These are phyloP conservation scores for Formica selysi DNA, from an alignment of 1,140 invertebrate genomes.

Conservation along the genomic window DNA sequence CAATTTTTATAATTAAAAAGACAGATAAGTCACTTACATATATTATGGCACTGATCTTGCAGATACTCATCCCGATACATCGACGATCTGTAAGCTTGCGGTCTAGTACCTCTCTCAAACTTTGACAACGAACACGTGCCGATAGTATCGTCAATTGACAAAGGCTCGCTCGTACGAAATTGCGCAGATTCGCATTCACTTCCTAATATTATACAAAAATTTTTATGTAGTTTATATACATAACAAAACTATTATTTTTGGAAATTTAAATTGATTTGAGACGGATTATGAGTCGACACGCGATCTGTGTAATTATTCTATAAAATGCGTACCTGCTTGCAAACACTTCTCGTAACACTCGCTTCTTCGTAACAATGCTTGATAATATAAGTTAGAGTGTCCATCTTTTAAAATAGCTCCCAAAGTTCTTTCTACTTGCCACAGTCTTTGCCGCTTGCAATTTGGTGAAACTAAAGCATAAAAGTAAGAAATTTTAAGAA, in stretches of 20 bases:
- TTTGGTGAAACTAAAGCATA: conserved; percentile 71
- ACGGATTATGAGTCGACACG: not conserved
- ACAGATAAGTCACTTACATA: conserved; percentile 77
- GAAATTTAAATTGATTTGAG: not conserved
- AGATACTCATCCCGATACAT: conserved; percentile 84
- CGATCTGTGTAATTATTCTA: not conserved
- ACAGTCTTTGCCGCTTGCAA: conserved; percentile 75
- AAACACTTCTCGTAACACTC: conserved; percentile 81
- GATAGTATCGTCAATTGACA: conserved; percentile 72
- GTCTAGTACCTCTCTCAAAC: conserved; percentile 78
- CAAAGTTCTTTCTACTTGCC: conserved; percentile 82
- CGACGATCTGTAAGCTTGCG: conserved; percentile 81
- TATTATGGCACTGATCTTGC: conserved; percentile 84
- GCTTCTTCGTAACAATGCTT: conserved; percentile 55
- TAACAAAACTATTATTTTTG: not conserved
- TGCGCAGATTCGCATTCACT: conserved; percentile 79
- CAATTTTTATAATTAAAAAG: not conserved
- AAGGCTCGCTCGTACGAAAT: conserved; percentile 78
- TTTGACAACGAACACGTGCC: conserved; percentile 79
- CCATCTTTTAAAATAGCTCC: conserved; percentile 79
- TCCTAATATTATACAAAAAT: conserved; percentile 61
- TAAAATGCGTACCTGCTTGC: conserved; percentile 66
- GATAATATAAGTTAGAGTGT: conserved; percentile 47
- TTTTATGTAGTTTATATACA: not conserved
- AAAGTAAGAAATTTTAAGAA: not conserved